Evolutionary conservation across 2,888 invertebrate species (phyloP), one percentile per base, ranked within the genome.

Genomic region (Apamea epomidion): DNA sequence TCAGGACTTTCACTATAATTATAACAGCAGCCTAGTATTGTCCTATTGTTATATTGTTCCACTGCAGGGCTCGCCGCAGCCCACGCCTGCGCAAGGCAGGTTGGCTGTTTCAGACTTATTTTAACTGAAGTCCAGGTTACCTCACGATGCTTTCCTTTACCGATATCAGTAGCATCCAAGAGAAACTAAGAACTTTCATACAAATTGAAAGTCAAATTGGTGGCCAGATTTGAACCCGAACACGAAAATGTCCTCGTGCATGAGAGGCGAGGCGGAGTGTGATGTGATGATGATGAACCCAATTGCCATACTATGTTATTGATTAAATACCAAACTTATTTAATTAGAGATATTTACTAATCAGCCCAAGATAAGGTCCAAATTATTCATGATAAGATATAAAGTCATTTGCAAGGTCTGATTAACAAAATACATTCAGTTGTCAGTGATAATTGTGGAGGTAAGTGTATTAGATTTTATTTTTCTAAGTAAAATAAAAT

Each of bases 311-410:
- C 12, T 60, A 74, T 8, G 21, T n/a, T 32, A 21, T 42, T 10
- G n/a, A 76, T 62, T 0, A 29, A 54, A 64, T 45, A 37, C 8
- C 25, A 84, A 86, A 58, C 14, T n/a, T 74, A 32, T 29, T 80
- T 78, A 80, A 78, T 80, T 68, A 72, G 4, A 68, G 72, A 74
- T 69, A 76, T 76, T 71, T 68, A 84, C 77, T 82, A 88, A 84
- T 88, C 78, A 69, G 32, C 18, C 45, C 32, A 67, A 72, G 88
- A 89, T 89, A 84, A 84, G 42, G 69, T 48, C 29, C 37, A 21
- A 81, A 80, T 78, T 80, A 84, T 76, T 82, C 25, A 45, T 65
- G 89, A 89, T 89, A 86, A 87, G 83, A 88, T 80, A 75, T 37
- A 25, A 67, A 82, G 10, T 45, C 6, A 58, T 67, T 69, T 74